Base-by-base conservation (phyloP, 1,140 invertebrate genomes). In the Myzus persicae region DNA sequence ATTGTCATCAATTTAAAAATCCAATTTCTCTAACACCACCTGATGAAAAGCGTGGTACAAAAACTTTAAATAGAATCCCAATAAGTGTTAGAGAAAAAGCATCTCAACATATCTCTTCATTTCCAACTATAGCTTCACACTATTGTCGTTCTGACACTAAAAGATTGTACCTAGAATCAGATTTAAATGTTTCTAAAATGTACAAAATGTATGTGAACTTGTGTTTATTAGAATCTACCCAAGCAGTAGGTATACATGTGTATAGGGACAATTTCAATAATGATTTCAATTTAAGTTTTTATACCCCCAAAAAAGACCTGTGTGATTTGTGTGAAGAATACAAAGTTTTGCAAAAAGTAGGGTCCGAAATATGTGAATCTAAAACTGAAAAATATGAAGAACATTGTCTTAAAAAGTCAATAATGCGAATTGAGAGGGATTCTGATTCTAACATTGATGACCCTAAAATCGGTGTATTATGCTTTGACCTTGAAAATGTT, bases 231-330 rank as follows among this genome's bases (percentile, higher is more conserved):
- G 20, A 82, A 38, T 22, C n/a, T 38, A 38, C 20, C 20, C 76
- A 82, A 82, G 20, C 18, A 22, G 36, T 82, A 36, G n/a, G 36
- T 82, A 81, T 82, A 18, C 31, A 76, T 76, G 11, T 76, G 14
- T 82, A 82, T 82, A 82, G 76, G 36, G 36, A 82, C 36, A 82
- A 40, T 38, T 82, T 82, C 76, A 82, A 82, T 38, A 82, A 82
- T 82, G 36, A 82, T 22, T 81, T 38, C 26, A 76, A 76, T n/a
- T 76, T 76, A 76, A 9, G 9, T 31, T 76, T 76, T 76, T 76
- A n/a, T n/a, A n/a, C 24, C 11, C 67, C 67, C 9, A 76, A 76
- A 67, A 76, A 76, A n/a, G 67, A 76, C 26, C 9, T 76, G 9
- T 76, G 67, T 76, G 26, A 76, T 31, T n/a, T 76, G 9, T 76